Base-by-base conservation (phyloP, 2,113 vertebrate genomes). In the Lampris incognitus region DNA sequence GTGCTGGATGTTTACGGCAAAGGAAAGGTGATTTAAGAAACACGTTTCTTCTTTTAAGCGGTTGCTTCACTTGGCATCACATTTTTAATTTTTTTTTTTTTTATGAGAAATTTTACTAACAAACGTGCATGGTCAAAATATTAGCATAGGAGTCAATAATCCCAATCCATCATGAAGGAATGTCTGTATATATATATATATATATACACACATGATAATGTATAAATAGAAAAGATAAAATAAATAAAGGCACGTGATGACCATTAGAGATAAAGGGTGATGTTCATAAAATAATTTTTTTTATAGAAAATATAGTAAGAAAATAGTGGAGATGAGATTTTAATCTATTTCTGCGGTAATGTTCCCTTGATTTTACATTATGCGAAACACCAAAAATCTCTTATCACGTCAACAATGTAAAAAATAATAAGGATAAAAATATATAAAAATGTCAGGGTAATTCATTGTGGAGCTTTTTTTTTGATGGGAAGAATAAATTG, bases 101-200 rank as follows among this genome's bases (percentile, higher is more conserved):
- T 24, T 24, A 24, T 24, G 81, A 83, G 55, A 72, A 39, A 6
- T 65, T 73, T 83, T 24, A 58, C 62, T 9, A 64, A 78, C 54
- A 90, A 86, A 63, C 66, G 62, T 74, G 71, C 49, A 50, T 62
- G 79, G 74, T 89, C 66, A 50, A 50, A 86, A 78, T 69, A 57
- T 51, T 64, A 63, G 59, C 48, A 51, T 49, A 79, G 49, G 71
- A 74, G 13, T 82, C 42, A 78, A 78, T 44, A 88, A 78, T 76
- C 76, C 79, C 79, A 70, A 82, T 92, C 70, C 81, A 38, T 69
- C 54, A 77, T 57, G 73, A 76, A 93, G 93, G 92, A 94, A 94
- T 94, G 93, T 93, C 91, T 91, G 65, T 76, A 92, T 91, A 94
- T 93, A 94, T 93, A 24, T 93, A 94, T 93, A 24, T 93, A 91